Evolutionary conservation across 2,113 vertebrate genomes (phyloP).

Genomic region (Archocentrus centrarchus): DNA sequence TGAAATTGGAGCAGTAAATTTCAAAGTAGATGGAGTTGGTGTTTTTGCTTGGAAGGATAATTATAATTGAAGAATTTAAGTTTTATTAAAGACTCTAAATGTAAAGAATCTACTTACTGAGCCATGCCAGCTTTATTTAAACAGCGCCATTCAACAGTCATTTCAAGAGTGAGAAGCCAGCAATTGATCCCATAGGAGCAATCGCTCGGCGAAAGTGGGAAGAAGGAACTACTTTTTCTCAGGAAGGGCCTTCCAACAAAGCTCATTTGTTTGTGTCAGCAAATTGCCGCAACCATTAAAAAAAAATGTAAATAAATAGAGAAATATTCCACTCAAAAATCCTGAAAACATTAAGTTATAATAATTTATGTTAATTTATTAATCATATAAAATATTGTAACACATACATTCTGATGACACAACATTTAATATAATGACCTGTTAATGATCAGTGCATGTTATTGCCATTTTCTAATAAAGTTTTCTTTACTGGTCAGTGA

Average conservation of each 20-base stretch:
- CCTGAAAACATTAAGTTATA: background rate
- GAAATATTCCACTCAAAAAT: background rate
- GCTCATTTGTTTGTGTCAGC: no score
- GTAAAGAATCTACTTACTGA: background rate
- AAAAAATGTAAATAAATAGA: background rate
- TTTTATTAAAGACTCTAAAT: conserved; percentile 15
- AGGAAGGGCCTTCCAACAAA: background rate
- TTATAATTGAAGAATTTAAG: conserved; percentile 20
- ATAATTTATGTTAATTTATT: background rate
- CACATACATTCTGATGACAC: background rate
- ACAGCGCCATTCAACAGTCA: background rate
- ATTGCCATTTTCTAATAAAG: background rate
- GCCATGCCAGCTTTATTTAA: background rate
- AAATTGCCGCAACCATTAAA: background rate
- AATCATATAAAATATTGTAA: background rate
- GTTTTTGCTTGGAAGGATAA: conserved; percentile 16
- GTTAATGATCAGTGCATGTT: background rate
- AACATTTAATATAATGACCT: background rate
- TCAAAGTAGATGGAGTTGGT: conserved; percentile 39
- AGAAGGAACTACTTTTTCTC: background rate
- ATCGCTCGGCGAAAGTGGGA: background rate
- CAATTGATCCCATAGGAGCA: background rate
- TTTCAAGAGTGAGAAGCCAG: background rate
- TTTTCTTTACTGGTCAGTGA: no score
- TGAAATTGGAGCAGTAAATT: conserved; percentile 60